Evolutionary conservation across 2,113 vertebrate species (phyloP).

Genomic region (Caracal caracal): DNA sequence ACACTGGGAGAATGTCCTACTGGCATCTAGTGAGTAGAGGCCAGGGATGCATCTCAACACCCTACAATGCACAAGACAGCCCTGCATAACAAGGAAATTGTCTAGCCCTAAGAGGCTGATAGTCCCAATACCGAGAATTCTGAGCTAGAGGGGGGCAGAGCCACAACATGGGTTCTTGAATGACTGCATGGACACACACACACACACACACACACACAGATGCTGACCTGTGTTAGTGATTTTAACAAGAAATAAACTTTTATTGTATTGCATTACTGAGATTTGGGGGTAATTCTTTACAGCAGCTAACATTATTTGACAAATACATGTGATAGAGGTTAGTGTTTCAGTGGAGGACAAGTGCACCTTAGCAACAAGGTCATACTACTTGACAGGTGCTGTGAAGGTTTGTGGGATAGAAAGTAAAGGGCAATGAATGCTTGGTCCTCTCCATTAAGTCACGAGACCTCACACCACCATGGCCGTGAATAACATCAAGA

Average conservation of each 20-base stretch:
- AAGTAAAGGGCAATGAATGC: neutral
- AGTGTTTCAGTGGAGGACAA: neutral
- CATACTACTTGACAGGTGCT: neutral
- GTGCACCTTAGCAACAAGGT: neutral
- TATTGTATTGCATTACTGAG: neutral
- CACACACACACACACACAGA: neutral
- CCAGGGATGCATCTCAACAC: neutral
- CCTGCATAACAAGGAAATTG: neutral
- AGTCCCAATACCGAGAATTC: neutral
- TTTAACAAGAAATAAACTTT: constrained; percentile 22
- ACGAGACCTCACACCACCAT: neutral
- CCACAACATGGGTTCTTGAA: neutral
- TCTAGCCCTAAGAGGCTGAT: neutral
- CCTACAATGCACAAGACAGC: neutral
- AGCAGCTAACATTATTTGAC: neutral
- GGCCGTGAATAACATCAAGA: neutral
- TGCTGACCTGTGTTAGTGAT: neutral
- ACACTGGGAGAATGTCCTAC: neutral
- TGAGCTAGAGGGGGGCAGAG: accelerated
- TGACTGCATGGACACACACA: neutral
- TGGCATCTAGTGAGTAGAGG: neutral
- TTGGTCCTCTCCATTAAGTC: neutral
- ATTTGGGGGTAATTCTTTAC: neutral
- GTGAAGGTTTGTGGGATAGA: neutral
- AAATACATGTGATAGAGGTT: neutral